Evolutionary conservation across 64 coral and sea anemone genomes (phyloP), one percentile per base, ranked within the genome.

Genomic region (Acropora tenuis): DNA sequence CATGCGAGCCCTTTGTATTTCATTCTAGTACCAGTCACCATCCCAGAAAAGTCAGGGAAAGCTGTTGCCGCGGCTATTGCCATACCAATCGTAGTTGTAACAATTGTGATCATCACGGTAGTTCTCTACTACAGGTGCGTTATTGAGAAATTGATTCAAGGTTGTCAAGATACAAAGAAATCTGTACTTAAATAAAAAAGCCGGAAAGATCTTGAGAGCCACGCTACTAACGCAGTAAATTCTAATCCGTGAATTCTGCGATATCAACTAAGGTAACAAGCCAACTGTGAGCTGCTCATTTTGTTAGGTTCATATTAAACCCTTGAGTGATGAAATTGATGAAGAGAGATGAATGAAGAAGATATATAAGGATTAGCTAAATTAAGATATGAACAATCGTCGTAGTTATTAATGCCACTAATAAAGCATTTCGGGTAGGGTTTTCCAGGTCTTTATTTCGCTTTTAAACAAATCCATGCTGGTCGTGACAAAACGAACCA

Each of bases 81-180:
- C 9, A 66, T 71, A 71, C 8, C 67, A 71, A 40, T 71, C 67
- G 67, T 71, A 20, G 67, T 19, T 3, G 67, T 71, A 17, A n/a
- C 4, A 71, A 13, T 71, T 71, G 8, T 71, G 67, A 71, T 71
- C 67, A 71, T 71, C 67, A n/a, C 13, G 19, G 67, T 17, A 71
- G 67, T 71, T 71, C 67, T 71, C 67, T 71, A 71, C 67, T 71
- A 7, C 67, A 71, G 67, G 67, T 71, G 67, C 18, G 67, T 71
- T 71, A 71, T n/a, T 71, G 30, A 71, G 18, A 71, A 20, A 3
- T n/a, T 71, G 67, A 7, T 71, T 3, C 3, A 71, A 71, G 3
- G 67, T 71, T 71, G 19, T 66, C 67, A 71, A n/a, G 67, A 71
- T 71, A 71, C 3, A 71, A 71, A 40, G 18, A 71, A 71, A 71